Evolutionary conservation across 2,888 invertebrate genomes (phyloP), one percentile per base, ranked within the genome.

Genomic region (Ephialtes manifestator): DNA sequence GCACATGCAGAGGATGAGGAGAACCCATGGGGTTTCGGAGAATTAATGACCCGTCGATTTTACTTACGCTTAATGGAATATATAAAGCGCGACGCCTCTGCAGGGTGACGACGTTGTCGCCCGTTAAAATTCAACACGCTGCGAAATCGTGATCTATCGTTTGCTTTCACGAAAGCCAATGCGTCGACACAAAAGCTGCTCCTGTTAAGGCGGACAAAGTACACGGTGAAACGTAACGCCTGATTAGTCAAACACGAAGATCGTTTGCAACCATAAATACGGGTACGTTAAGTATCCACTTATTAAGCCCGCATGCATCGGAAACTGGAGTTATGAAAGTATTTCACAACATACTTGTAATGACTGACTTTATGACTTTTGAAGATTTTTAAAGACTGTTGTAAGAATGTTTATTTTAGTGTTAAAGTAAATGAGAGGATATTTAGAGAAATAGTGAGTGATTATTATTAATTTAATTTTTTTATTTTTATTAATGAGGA

Each of bases 31-130:
- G 58, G 60, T 72, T 48, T 63, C 39, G 60, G 75, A 81, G 68
- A 86, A 86, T 86, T 85, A 86, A 86, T 83, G 86, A 85, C 79
- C 70, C 79, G 60, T 83, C 83, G 81, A 87, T 87, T 86, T 85
- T 60, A 84, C 75, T 78, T 67, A 81, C 70, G 63, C 78, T 84
- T 80, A 72, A 82, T 65, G 81, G 71, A 46, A 60, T 60, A 82
- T 67, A 72, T 24, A 67, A 39, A 76, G 75, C 35, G 15, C 43
- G 51, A 11, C 24, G 65, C n/a, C 35, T 65, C n/a, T 20, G 55
- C 51, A 18, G 70, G 68, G 35, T 67, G 65, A 81, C 68, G 81
- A 70, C 58, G 68, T 11, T 55, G 48, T 78, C 24, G 18, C 60
- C 53, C 31, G 78, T 51, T 63, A 74, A 84, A 70, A 81, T 53